Evolutionary conservation across 2,888 invertebrate species (phyloP), one percentile per base, ranked within the genome.

Genomic region (Pycnomerus fuliginosus): DNA sequence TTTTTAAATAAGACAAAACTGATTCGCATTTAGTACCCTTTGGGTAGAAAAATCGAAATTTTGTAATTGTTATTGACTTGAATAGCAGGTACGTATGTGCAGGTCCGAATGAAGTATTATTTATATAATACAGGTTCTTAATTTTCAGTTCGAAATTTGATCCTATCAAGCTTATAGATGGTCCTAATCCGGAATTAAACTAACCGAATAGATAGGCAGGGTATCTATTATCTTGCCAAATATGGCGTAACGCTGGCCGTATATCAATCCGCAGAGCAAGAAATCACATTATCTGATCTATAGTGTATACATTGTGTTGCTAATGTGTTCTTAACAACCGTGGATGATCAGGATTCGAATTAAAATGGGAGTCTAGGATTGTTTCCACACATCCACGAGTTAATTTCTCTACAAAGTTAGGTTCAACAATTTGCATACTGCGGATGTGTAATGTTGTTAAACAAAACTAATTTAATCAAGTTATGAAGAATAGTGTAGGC

Each of bases 391-490:
- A n/a, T n/a, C n/a, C n/a, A n/a, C n/a, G n/a, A n/a, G n/a, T n/a
- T n/a, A n/a, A n/a, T n/a, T n/a, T n/a, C n/a, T n/a, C n/a, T n/a
- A n/a, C 16, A 23, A 30, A 31, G 14, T 38, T 14, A 25, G 22
- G 16, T 40, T 28, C 22, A 31, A 24, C 32, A 40, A 39, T 39
- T 41, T 41, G 33, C 40, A 41, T 33, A 22, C 27, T 24, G 11
- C 40, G 13, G 14, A 12, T 20, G 22, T 32, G 13, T 14, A 12
- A 40, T 32, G 32, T 41, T 41, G 27, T 34, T 20, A 2, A 41
- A 39, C 34, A 34, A 34, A 42, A 42, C 35, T 34, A 42, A 42
- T 42, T 30, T 35, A 34, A 33, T 28, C 42, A 35, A 29, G 38
- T 14, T 29, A 40, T 29, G 42, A 42, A 35, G 42, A 42, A 42